A percentile compares a stretch with the other conserved stretches of the same genome.
Evolutionary conservation across 2,797 vertebrate species (phyloP).

Genomic region (Rachycentron canadum): DNA sequence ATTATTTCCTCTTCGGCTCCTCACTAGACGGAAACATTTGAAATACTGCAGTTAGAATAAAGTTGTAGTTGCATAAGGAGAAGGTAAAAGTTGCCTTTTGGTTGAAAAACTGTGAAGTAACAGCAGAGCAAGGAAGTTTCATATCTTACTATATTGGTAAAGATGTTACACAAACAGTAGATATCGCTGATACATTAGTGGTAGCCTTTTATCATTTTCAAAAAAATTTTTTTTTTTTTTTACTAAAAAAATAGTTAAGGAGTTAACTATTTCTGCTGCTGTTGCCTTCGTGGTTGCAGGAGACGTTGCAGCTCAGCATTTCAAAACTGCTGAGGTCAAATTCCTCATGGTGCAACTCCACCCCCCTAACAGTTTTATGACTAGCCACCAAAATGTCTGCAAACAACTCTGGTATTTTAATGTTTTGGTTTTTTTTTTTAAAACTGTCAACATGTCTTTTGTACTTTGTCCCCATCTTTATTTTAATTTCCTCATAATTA

Average conservation of each 20-base stretch:
- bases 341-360: neutral
- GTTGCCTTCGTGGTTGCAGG: neutral
- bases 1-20: slow-evolving; percentile 23
- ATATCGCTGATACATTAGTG: neutral
- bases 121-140: too few species aligned
- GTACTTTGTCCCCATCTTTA: neutral
- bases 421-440: neutral
- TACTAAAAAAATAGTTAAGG: too few species aligned
- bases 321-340: slow-evolving; percentile 8
- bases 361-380: neutral
- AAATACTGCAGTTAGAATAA: neutral
- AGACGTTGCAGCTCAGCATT: neutral
- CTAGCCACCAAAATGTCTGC: neutral
- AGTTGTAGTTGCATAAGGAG: neutral
- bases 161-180: neutral
- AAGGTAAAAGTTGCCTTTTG: neutral
- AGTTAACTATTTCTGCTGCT: neutral
- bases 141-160: too few species aligned
- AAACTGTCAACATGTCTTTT: neutral
- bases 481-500: neutral
- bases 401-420: neutral
- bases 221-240: too few species aligned
- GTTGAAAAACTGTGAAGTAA: neutral
- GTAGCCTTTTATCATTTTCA: neutral
- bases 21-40: slow-evolving; percentile 4